Percentiles rank a stretch among this genome's conserved stretches.
phyloP scores from a whole-genome alignment of 2,888 invertebrate species.

The Clanis bilineata region DNA sequence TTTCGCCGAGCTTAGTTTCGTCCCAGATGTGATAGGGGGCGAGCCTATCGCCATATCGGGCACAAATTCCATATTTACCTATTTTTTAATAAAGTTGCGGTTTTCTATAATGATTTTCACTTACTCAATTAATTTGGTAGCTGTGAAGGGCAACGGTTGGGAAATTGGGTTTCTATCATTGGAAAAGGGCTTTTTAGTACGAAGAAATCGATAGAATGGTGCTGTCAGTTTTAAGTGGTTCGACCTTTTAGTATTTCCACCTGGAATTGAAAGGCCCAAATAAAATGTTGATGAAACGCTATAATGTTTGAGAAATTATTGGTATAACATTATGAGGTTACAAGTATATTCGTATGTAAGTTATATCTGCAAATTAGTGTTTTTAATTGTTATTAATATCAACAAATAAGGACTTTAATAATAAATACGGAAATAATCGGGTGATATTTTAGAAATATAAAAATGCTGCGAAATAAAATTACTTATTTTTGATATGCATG shows the following conservation, averaged over 20 bases:
- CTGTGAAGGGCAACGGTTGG: constrained; percentile 25
- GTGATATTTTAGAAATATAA: too few relatives aligned
- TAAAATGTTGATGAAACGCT: not conserved
- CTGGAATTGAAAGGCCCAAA: constrained; percentile 27
- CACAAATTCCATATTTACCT: too few relatives aligned
- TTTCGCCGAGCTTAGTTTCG: too few relatives aligned
- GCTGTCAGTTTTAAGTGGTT: constrained; percentile 23
- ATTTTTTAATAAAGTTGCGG: not conserved
- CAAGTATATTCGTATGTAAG: too few relatives aligned
- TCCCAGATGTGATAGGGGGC: too few relatives aligned
- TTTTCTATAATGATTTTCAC: not conserved
- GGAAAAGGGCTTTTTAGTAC: constrained; percentile 17
- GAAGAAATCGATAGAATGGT: constrained; percentile 22
- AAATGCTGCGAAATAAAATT: too few relatives aligned
- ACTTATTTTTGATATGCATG: too few relatives aligned
- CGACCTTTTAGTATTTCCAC: constrained; percentile 22
- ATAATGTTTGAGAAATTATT: not conserved
- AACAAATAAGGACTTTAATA: too few relatives aligned
- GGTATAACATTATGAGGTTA: not conserved
- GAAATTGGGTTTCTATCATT: constrained; percentile 37
- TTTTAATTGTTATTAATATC: too few relatives aligned
- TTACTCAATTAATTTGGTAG: not conserved
- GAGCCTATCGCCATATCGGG: too few relatives aligned
- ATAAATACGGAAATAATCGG: too few relatives aligned
- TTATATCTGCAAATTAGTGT: too few relatives aligned